Conservation (phyloP, 2,888 invertebrate genomes). For the Zhengitettix transpicula region DNA sequence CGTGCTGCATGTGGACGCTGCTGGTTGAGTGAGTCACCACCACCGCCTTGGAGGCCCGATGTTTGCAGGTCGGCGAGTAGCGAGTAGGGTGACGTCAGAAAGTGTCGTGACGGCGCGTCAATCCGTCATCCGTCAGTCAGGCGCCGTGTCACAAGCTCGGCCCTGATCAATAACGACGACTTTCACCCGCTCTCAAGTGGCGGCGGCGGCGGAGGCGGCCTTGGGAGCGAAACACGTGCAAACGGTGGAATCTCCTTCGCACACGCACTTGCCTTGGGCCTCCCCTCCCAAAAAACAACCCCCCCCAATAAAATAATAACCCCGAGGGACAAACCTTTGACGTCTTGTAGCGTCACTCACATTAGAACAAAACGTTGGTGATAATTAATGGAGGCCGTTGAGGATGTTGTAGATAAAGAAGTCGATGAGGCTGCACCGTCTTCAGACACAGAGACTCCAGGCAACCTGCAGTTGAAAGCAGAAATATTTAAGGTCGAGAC, state of each 20-base stretch:
- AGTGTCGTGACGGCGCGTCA: constrained; percentile 10
- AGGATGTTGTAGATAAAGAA: too few species aligned
- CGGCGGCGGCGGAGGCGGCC: not conserved
- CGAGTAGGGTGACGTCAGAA: constrained; percentile 5
- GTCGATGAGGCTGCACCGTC: too few species aligned
- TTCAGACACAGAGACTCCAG: too few species aligned
- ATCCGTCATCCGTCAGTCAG: constrained; percentile 9
- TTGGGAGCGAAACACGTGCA: not conserved
- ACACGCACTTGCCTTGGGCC: not conserved
- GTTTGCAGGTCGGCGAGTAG: not conserved
- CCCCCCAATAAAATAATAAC: not conserved
- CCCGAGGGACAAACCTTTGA: too few species aligned
- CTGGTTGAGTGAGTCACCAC: too few species aligned
- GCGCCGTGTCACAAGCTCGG: not conserved
- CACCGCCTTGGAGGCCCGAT: too few species aligned
- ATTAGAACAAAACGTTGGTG: too few species aligned
- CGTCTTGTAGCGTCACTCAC: too few species aligned
- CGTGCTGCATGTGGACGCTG: too few species aligned
- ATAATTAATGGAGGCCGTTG: too few species aligned
- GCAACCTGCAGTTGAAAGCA: too few species aligned
- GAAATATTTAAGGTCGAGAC: too few species aligned
- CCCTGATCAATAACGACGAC: not conserved
- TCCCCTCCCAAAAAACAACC: not conserved
- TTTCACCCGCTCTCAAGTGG: not conserved
- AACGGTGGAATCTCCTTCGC: not conserved